Base-by-base conservation (phyloP, 2,888 invertebrate species). In the Silvanus unidentatus region DNA sequence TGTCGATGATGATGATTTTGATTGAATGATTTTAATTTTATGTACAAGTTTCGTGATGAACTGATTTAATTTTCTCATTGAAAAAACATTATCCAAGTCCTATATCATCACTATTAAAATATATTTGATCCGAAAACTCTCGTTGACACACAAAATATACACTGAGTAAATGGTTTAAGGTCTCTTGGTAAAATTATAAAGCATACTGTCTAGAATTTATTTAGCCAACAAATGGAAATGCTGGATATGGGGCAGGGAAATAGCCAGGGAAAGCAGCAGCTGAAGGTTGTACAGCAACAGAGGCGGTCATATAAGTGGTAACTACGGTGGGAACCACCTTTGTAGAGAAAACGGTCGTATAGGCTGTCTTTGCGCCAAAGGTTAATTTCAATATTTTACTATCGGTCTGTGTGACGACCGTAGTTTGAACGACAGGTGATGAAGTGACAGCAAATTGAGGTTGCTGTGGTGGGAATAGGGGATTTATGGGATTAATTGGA, bases 281-380 rank as follows among this genome's bases (percentile, higher is more conserved):
- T 11, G 74, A 73, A 5, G 81, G 81, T 57, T 84, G 86, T 12
- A 88, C 77, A 2, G 88, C 80, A 16, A 91, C 75, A 0, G 88
- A 87, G 11, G 85, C 84, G 4, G 91, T 91, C 51, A 91, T 78
- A 65, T 86, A 88, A 11, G 87, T 84, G n/a, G 92, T 91, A 48
- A 91, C 69, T 40, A 84, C 76, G 1, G 90, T 90, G 5, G 91
- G 90, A 34, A 91, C 82, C 36, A 92, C 82, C 60, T 80, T 83
- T 30, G 91, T 90, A 1, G 88, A 86, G 68, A 82, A 90, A 46
- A 93, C 75, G 1, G 91, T 92, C 5, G 92, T 92, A 65, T 86
- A 87, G 0, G 90, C 84, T 1, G 91, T 91, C 69, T 88, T 89
- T 27, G 92, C 91, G n/a, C 92, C 91, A 65, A 92, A 92, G 9